Percentiles rank a stretch among this genome's conserved stretches.
These are phyloP conservation scores for Oopsacas minuta DNA, from an alignment of 37 sponge, comb jelly and placozoan genomes.

Conservation along the genomic window DNA sequence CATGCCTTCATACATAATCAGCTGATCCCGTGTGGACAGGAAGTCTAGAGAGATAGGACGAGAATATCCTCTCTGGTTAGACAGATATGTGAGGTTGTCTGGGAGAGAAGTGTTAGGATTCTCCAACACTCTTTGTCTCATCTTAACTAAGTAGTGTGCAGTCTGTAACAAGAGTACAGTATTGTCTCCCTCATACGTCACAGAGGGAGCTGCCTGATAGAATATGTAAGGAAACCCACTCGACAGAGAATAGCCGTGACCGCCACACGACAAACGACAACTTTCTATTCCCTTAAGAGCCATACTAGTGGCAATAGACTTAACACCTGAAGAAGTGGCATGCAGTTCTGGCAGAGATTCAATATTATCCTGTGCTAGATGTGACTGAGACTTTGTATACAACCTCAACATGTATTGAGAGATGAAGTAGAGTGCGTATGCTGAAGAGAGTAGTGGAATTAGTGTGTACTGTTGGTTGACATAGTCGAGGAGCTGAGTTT, in stretches of 20 bases:
- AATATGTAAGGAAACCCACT: slow-evolving; percentile 72
- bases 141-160: slow-evolving; percentile 41
- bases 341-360: slow-evolving; percentile 74
- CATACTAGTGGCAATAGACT: slow-evolving; percentile 50
- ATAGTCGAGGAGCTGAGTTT: slow-evolving; percentile 75
- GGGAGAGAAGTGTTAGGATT: background rate
- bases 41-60: background rate
- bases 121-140: background rate
- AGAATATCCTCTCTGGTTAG: background rate
- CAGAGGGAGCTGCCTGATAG: slow-evolving; percentile 26
- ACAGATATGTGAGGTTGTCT: background rate
- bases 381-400: background rate
- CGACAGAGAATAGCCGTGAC: slow-evolving; percentile 78
- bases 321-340: slow-evolving; percentile 79
- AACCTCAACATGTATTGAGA: slow-evolving; percentile 48
- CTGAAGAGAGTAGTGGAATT: slow-evolving; percentile 63
- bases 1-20: background rate
- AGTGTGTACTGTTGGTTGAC: slow-evolving; percentile 78
- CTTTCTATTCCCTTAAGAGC: slow-evolving; percentile 63
- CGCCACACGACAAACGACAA: slow-evolving; percentile 75
- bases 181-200: slow-evolving; percentile 86
- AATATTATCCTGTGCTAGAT: slow-evolving; percentile 50
- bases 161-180: slow-evolving; percentile 82
- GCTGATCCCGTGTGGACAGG: background rate
- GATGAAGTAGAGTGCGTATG: slow-evolving; percentile 49